These are phyloP conservation scores for Carollia perspicillata DNA, from an alignment of 2,113 vertebrate species.

Conservation along the genomic window DNA sequence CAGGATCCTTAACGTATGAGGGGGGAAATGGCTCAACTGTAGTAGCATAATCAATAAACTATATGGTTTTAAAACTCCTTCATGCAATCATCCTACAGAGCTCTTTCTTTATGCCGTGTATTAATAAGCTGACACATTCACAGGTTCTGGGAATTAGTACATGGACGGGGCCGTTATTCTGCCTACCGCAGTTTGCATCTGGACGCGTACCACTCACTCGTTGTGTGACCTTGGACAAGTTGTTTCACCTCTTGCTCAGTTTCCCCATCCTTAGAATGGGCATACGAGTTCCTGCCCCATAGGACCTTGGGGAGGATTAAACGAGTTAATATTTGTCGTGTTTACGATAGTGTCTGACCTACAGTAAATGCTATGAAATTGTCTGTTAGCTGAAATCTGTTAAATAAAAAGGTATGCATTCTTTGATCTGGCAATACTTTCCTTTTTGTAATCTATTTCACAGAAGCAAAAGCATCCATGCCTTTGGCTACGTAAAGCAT, in stretches of 20 bases:
- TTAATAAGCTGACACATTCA: not conserved
- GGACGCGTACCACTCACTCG: not conserved
- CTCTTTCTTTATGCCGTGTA: not conserved
- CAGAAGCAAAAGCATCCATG: not conserved
- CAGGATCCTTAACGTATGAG: not conserved
- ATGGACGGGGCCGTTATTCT: not conserved
- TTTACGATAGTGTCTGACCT: not conserved
- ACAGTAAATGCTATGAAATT: not conserved
- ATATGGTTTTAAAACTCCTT: no score
- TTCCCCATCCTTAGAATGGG: not conserved
- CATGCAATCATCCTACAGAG: not conserved
- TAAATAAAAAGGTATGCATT: not conserved
- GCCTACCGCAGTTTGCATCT: not conserved
- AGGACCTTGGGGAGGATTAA: not conserved
- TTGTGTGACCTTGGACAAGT: not conserved
- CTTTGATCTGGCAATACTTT: not conserved
- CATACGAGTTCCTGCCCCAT: not conserved
- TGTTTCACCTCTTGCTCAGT: not conserved
- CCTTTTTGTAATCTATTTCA: constrained; percentile 1
- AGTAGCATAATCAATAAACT: no score
- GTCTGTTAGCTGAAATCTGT: not conserved
- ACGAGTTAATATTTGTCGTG: not conserved
- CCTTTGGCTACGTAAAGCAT: not conserved
- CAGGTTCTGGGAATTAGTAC: not conserved
- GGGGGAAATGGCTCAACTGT: no score